Evolutionary conservation across 2,888 invertebrate species (phyloP), one percentile per base, ranked within the genome.

Genomic region (Melipona bicolor): DNA sequence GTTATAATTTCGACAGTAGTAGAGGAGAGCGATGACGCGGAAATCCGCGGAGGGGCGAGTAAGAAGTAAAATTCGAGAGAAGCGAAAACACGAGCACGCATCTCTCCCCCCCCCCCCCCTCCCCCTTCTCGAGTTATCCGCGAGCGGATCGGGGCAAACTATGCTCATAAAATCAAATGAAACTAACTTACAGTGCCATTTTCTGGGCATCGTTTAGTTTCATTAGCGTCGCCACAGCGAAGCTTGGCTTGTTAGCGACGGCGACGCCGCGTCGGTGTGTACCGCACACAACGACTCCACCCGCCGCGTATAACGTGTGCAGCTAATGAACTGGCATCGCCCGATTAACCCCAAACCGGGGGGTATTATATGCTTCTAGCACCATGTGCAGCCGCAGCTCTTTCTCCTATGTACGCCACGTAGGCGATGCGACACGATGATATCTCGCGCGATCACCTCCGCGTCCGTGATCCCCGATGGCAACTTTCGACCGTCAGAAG

Each of bases 261-360:
- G 78, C 85, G 79, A 73, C 70, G 77, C 73, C 15, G 74, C 54
- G 49, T 73, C 71, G 82, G 65, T 81, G 75, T 85, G 76, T 17
- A 15, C 52, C 17, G 61, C 75, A 52, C 70, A 82, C 70, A 27
- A 72, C n/a, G 32, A 56, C 32, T 32, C 65, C 36, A 27, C 62
- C 73, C 43, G 68, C 64, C 24, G 67, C 43, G 75, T 73, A 78
- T 87, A 43, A 83, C 83, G 87, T 83, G 91, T 89, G 91, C 92
- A 91, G 92, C 92, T 93, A 94, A 94, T 93, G 93, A 94, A 94
- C 93, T 93, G 91, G 91, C 91, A 91, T 93, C 91, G 91, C 88
- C 87, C 93, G 92, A 94, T 93, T 93, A 93, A 93, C 91, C 90
- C 90, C 90, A 90, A 91, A 90, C 86, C 88, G 87, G 88, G 86